Percentiles rank a stretch among this genome's conserved stretches.
Conservation (phyloP, 1,140 invertebrate species). For the Sitodiplosis mosellana region DNA sequence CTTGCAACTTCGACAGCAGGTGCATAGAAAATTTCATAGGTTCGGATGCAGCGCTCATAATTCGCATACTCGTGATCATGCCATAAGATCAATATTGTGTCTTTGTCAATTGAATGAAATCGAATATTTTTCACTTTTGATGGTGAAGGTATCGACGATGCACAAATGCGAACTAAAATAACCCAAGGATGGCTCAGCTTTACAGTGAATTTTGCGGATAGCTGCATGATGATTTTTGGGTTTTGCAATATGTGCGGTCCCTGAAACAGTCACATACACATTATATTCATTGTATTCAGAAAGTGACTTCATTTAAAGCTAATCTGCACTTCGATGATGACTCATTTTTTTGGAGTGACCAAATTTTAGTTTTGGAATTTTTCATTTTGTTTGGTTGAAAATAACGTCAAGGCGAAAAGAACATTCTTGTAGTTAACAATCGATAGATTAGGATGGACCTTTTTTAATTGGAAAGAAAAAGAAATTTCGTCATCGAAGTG, state of each 20-base stretch:
- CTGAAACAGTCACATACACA: background rate
- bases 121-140: slow-evolving; percentile 11
- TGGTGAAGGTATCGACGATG: slow-evolving; percentile 11
- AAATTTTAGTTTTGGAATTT: too few species aligned
- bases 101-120: slow-evolving; percentile 12
- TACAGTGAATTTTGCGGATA: background rate
- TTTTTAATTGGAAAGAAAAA: slow-evolving; percentile 8
- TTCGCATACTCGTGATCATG: slow-evolving; percentile 10
- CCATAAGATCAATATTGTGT: slow-evolving; percentile 20
- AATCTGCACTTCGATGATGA: too few species aligned
- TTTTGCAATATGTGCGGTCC: background rate
- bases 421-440: too few species aligned
- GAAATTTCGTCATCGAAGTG: too few species aligned
- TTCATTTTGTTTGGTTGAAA: background rate
- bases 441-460: too few species aligned
- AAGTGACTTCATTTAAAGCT: too few species aligned
- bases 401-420: too few species aligned
- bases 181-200: slow-evolving; percentile 12
- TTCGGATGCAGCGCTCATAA: slow-evolving; percentile 14
- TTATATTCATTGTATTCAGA: too few species aligned
- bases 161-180: slow-evolving; percentile 17
- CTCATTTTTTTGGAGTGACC: too few species aligned
- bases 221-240: background rate
- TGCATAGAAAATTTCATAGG: slow-evolving; percentile 21
- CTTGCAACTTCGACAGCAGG: background rate